Conservation (phyloP, 2,797 vertebrate species). For the Chrysocyon brachyurus region DNA sequence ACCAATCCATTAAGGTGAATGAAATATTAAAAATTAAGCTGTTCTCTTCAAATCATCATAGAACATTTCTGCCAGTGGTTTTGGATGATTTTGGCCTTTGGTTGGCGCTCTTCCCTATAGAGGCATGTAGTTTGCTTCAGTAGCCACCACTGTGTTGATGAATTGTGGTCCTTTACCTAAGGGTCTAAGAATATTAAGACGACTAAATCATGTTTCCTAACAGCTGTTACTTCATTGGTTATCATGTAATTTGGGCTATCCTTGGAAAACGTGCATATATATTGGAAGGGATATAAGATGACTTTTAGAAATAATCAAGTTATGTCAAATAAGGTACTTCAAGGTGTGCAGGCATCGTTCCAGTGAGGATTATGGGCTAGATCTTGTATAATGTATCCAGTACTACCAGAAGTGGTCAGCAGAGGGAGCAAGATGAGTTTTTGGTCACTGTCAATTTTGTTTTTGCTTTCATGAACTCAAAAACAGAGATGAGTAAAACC, state of each 20-base stretch:
- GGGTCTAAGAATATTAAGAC: slow-evolving; percentile 55
- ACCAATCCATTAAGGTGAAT: not conserved
- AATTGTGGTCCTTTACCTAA: slow-evolving; percentile 45
- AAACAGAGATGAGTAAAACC: slow-evolving; percentile 91
- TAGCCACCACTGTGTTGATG: not conserved
- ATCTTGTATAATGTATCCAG: slow-evolving; percentile 13
- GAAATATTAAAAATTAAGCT: slow-evolving; percentile 54
- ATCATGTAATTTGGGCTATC: slow-evolving; percentile 44
- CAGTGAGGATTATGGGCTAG: not conserved
- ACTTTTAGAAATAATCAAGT: slow-evolving; percentile 63
- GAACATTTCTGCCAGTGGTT: slow-evolving; percentile 5
- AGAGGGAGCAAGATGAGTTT: slow-evolving; percentile 67
- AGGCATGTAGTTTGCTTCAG: slow-evolving; percentile 12
- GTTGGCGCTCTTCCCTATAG: not conserved
- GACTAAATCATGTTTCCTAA: slow-evolving; percentile 43
- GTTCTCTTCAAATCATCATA: slow-evolving; percentile 29
- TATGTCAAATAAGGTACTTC: slow-evolving; percentile 66
- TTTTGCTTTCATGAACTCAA: slow-evolving; percentile 78
- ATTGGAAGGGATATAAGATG: not conserved
- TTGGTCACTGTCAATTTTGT: slow-evolving; percentile 68
- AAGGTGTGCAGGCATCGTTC: not conserved
- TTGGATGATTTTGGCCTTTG: slow-evolving; percentile 32
- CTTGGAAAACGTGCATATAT: slow-evolving; percentile 51
- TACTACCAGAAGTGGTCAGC: slow-evolving; percentile 57
- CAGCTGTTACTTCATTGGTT: slow-evolving; percentile 52